These are phyloP conservation scores for Periophthalmodon schlosseri DNA, from an alignment of 2,113 vertebrate genomes.

Conservation along the genomic window DNA sequence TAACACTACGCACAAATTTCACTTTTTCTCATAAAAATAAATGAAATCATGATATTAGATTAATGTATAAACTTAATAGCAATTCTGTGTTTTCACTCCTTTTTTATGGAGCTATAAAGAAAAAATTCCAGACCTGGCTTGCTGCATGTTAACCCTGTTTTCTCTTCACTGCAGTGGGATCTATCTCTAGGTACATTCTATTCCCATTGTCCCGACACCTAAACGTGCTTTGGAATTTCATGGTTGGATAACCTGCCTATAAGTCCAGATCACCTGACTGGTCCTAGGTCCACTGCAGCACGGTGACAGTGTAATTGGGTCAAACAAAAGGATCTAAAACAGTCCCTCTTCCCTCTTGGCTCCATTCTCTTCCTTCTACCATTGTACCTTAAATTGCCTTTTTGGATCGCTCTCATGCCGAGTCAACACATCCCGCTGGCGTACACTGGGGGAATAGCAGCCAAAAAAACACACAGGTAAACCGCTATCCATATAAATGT, in stretches of 20 bases:
- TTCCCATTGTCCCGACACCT: conserved; percentile 11
- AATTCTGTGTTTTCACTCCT: not conserved
- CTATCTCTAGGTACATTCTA: conserved; percentile 9
- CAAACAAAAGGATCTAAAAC: conserved; percentile 66
- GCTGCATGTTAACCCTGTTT: conserved; percentile 25
- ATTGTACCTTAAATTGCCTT: conserved; percentile 43
- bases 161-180: not conserved
- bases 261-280: conserved; percentile 42
- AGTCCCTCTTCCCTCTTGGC: conserved; percentile 47
- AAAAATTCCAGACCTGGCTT: not conserved
- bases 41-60: not conserved
- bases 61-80: not conserved
- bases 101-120: not conserved
- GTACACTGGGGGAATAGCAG: conserved; percentile 36
- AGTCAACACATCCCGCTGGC: conserved; percentile 50
- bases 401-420: conserved; percentile 40
- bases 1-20: no score
- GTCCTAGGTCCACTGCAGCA: conserved; percentile 32
- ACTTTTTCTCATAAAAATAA: no score
- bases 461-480: conserved; percentile 22
- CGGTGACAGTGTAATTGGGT: conserved; percentile 60
- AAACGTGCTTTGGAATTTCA: conserved; percentile 13
- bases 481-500: conserved; percentile 43
- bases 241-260: conserved; percentile 27
- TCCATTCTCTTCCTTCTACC: conserved; percentile 28